Base-by-base conservation (phyloP, 2,113 vertebrate species). In the Laterallus jamaicensis region DNA sequence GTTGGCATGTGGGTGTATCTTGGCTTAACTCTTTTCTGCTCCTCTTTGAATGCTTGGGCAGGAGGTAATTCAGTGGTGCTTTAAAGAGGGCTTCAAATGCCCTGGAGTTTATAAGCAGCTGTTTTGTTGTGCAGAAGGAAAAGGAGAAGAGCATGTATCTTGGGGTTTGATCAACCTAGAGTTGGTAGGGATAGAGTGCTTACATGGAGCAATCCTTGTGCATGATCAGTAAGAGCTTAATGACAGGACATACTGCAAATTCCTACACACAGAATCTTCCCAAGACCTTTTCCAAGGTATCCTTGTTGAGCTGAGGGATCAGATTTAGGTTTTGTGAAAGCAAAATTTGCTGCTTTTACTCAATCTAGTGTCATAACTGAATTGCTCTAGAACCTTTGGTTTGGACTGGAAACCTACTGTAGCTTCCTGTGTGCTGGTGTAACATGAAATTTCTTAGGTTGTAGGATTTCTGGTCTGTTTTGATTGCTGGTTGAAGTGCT, bases 81-180 rank as follows among this genome's bases (percentile, higher is more conserved):
- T 75, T 15, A 56, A 74, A 78, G 28, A 62, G 56, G 52, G 7
- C 14, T 59, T 80, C 9, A 74, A 47, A 78, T 67, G n/a, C 16
- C 22, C 4, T 42, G 12, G 49, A 9, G 14, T 67, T 80, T 62
- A 8, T 81, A 81, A 94, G 9, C 20, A 47, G 44, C 44, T 18
- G 44, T 18, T 47, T 47, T 26, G 14, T 67, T 31, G 29, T 68
- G 35, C 35, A 47, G 44, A 18, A 52, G 42, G 24, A 70, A 63
- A n/a, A 47, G 17, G 20, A 76, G 39, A 77, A 78, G 19, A 78
- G 19, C 8, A 20, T 3, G 47, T 31, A 40, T 50, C 6, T 31
- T 7, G 10, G 28, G 7, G 25, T 86, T 88, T 81, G 32, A 49
- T 60, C 49, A 60, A 29, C 0, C 0, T 44, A 3, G n/a, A 17